Conservation (phyloP, 2,113 vertebrate genomes). For the Pycnonotus jocosus region DNA sequence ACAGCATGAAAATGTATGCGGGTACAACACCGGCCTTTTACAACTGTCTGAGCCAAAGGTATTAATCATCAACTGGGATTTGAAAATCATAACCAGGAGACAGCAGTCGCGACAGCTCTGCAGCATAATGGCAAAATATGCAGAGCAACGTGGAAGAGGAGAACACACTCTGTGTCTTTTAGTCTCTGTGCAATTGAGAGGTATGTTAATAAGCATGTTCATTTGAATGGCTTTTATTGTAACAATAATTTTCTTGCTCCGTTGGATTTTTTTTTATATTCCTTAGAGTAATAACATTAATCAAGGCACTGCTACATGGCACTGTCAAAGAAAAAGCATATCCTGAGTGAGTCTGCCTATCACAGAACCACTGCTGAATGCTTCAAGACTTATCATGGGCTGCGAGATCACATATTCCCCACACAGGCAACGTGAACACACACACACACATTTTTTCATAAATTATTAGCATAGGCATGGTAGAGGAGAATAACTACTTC, state of each 20-base stretch:
- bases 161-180: background rate
- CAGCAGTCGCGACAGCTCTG: constrained; percentile 50
- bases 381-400: background rate
- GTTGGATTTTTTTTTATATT: constrained; percentile 12
- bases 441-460: background rate
- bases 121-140: constrained; percentile 57
- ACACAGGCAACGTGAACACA: accelerated
- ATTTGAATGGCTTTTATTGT: constrained; percentile 42
- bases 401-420: background rate
- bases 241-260: constrained; percentile 41
- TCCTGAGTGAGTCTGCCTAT: background rate
- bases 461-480: background rate
- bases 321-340: constrained; percentile 18
- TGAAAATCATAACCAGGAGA: constrained; percentile 59
- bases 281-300: constrained; percentile 44
- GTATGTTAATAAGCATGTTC: constrained; percentile 57
- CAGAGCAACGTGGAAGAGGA: constrained; percentile 7
- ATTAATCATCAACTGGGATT: constrained; percentile 57
- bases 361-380: background rate
- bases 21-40: background rate
- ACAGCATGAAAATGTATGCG: background rate
- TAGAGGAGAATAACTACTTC: background rate
- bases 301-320: background rate
- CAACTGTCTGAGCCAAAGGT: constrained; percentile 29
- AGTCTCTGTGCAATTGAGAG: constrained; percentile 29